A percentile compares a stretch with the other conserved stretches of the same genome.
phyloP scores from a whole-genome alignment of 2,888 invertebrate species.

The Pseudolycoriella hygida region DNA sequence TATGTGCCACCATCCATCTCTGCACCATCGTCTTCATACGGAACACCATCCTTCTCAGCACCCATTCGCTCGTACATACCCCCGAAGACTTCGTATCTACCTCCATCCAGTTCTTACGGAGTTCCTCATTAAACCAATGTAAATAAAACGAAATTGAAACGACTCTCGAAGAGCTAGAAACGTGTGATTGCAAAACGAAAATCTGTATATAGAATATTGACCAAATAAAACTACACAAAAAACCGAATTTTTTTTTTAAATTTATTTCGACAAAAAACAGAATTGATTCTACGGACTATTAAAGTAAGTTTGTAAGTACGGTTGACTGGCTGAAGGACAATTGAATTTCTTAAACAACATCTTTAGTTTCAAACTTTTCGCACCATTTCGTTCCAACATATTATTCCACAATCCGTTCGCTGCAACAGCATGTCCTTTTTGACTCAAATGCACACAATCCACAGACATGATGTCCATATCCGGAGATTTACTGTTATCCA shows the following conservation, averaged over 20 bases:
- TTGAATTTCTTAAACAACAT: conserved; percentile 22
- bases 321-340: conserved; percentile 30
- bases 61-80: background rate
- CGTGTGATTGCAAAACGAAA: too few relatives aligned
- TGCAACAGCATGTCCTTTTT: conserved; percentile 15
- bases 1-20: conserved; percentile 4
- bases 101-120: conserved; percentile 11
- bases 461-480: conserved; percentile 12
- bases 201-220: background rate
- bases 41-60: conserved; percentile 6
- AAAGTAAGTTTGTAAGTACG: conserved; percentile 28
- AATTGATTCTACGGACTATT: conserved; percentile 8
- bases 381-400: conserved; percentile 31
- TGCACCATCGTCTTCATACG: conserved; percentile 6
- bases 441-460: conserved; percentile 15
- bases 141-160: background rate
- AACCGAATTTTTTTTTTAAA: background rate
- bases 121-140: conserved; percentile 5
- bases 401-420: conserved; percentile 36
- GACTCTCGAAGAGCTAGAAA: too few relatives aligned
- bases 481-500: conserved; percentile 6
- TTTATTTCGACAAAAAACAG: too few relatives aligned
- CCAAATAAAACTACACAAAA: background rate
- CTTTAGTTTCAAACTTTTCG: conserved; percentile 24
- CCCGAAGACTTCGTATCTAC: background rate